phyloP scores from a whole-genome alignment of 2,113 vertebrate genomes.

The Chlorodrepanis virens region DNA sequence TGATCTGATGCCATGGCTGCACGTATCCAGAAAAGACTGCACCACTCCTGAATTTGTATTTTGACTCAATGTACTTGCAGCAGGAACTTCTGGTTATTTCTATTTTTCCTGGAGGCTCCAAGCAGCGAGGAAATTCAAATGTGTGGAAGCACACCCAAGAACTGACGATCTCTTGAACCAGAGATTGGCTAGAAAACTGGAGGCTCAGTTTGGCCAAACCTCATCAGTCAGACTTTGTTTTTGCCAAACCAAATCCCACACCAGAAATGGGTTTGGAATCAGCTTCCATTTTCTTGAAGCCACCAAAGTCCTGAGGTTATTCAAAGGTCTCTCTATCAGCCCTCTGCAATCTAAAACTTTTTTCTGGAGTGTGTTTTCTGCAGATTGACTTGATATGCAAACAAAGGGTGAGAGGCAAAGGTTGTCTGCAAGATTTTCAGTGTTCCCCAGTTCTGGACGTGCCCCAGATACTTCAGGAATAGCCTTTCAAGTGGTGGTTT shows the following conservation, averaged over 20 bases:
- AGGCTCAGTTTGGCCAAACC: conserved; percentile 51
- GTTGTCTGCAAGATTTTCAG: conserved; percentile 6
- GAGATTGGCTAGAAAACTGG: conserved; percentile 24
- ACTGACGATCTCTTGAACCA: neutral
- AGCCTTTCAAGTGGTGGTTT: conserved; percentile 60
- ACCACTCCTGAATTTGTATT: neutral
- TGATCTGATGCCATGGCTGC: neutral
- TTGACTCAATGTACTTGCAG: neutral
- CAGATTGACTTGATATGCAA: conserved; percentile 2
- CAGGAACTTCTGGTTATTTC: conserved; percentile 23
- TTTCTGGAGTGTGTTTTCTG: neutral
- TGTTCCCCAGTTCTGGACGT: neutral
- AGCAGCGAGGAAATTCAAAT: conserved; percentile 47
- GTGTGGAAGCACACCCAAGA: conserved; percentile 60
- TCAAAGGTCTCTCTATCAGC: conserved; percentile 45
- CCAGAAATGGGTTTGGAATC: conserved; percentile 45
- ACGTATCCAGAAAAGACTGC: neutral
- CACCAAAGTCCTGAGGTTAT: conserved; percentile 21
- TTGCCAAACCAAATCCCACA: conserved; percentile 57
- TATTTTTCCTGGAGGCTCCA: conserved; percentile 49
- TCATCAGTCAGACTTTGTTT: conserved; percentile 65
- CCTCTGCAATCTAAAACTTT: conserved; percentile 1
- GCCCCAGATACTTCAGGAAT: conserved; percentile 46
- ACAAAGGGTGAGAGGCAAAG: neutral
- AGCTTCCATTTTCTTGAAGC: conserved; percentile 48